Conservation (phyloP, 2,888 invertebrate genomes). For the Mythimna pallens region DNA sequence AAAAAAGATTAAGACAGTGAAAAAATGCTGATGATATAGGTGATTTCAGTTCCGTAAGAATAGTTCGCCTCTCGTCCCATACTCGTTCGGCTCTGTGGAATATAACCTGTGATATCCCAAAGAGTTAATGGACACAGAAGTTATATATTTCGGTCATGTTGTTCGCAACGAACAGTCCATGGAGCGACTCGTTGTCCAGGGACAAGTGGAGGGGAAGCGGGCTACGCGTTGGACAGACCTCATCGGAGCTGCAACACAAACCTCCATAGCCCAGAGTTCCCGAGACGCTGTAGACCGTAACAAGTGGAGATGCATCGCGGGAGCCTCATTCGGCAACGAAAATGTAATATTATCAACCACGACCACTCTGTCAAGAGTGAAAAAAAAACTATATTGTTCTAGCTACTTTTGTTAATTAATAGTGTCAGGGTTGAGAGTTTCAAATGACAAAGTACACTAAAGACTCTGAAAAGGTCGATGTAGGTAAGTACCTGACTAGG, state of each 20-base stretch:
- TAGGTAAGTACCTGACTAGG: conserved; percentile 20
- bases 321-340: too few relatives aligned
- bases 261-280: too few relatives aligned
- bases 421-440: conserved; percentile 6
- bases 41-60: background rate
- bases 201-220: too few relatives aligned
- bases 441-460: conserved; percentile 3
- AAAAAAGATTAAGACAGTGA: too few relatives aligned
- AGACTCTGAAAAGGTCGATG: background rate
- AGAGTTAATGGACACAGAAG: conserved; percentile 95
- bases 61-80: conserved; percentile 93
- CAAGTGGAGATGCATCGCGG: too few relatives aligned
- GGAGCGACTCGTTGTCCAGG: too few relatives aligned
- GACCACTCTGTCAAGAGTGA: too few relatives aligned
- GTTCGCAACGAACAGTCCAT: too few relatives aligned
- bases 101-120: conserved; percentile 94
- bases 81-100: conserved; percentile 95
- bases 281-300: too few relatives aligned
- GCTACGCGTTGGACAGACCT: too few relatives aligned
- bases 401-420: conserved; percentile 1
- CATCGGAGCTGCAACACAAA: too few relatives aligned
- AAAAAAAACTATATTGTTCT: background rate
- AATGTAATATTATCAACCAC: too few relatives aligned
- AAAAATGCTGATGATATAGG: background rate
- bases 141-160: conserved; percentile 82